phyloP scores from a whole-genome alignment of 2,797 vertebrate genomes.

The Esox lucius region DNA sequence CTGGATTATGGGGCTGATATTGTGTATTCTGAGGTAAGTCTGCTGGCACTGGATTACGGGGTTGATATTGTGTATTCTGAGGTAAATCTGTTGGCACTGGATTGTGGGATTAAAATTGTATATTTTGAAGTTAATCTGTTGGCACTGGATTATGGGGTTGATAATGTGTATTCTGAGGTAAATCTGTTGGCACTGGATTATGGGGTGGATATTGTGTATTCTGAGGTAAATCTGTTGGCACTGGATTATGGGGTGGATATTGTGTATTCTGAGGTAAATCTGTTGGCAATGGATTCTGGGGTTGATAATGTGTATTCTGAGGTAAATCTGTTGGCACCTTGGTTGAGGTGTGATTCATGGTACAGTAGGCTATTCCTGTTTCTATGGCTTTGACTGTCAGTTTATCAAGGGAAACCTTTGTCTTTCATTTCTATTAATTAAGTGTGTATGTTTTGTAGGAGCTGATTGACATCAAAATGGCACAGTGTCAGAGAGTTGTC shows the following conservation, averaged over 20 bases:
- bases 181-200: conserved; percentile 86
- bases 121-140: conserved; percentile 91
- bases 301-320: conserved; percentile 95
- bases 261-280: conserved; percentile 92
- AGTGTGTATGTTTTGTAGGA: conserved; percentile 71
- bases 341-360: not conserved
- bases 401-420: not conserved
- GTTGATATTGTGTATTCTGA: conserved; percentile 95
- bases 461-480: conserved; percentile 95
- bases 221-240: conserved; percentile 86
- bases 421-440: not conserved
- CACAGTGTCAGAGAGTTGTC: conserved; percentile 84
- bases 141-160: conserved; percentile 92
- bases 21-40: conserved; percentile 92
- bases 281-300: conserved; percentile 89
- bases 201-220: conserved; percentile 93
- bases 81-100: conserved; percentile 87
- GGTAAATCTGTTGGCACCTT: conserved; percentile 85
- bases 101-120: conserved; percentile 93
- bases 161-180: conserved; percentile 96
- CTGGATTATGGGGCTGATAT: conserved; percentile 94
- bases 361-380: not conserved
- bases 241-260: conserved; percentile 94
- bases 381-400: not conserved
- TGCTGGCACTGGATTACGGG: conserved; percentile 90